These are phyloP conservation scores for Stenichneumon culpator DNA, from an alignment of 2,888 invertebrate genomes.

Conservation along the genomic window DNA sequence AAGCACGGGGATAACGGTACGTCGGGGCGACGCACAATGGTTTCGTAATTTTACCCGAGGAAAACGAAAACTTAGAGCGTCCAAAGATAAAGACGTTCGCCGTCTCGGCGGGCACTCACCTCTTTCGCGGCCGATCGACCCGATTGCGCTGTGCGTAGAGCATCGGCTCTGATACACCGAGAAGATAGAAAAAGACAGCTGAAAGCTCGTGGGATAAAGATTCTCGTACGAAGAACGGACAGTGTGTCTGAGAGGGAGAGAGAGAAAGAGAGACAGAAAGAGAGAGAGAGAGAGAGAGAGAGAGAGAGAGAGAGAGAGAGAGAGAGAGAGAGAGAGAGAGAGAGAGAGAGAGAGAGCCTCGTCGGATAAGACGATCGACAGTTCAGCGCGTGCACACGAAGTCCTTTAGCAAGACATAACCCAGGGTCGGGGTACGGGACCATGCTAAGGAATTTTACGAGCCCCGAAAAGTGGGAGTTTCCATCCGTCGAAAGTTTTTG, in stretches of 20 bases:
- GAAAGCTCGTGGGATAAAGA: background rate
- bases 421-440: background rate
- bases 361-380: constrained; percentile 2
- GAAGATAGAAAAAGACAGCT: constrained; percentile 2
- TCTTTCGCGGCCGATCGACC: constrained; percentile 40
- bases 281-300: background rate
- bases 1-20: background rate
- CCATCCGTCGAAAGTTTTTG: constrained; percentile 52
- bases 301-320: background rate
- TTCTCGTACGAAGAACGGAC: background rate
- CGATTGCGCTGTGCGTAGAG: constrained; percentile 27
- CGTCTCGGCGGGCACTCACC: constrained; percentile 34
- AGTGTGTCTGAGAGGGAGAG: background rate
- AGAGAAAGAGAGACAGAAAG: too few species aligned
- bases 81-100: constrained; percentile 14
- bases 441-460: constrained; percentile 52
- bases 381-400: background rate
- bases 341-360: background rate
- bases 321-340: background rate
- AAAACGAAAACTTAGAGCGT: background rate
- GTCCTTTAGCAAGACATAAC: background rate
- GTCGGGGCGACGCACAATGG: background rate
- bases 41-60: background rate
- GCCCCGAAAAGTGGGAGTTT: constrained; percentile 48
- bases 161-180: background rate